Evolutionary conservation across 2,797 vertebrate genomes (phyloP).

Genomic region (Enteromius treurensis): DNA sequence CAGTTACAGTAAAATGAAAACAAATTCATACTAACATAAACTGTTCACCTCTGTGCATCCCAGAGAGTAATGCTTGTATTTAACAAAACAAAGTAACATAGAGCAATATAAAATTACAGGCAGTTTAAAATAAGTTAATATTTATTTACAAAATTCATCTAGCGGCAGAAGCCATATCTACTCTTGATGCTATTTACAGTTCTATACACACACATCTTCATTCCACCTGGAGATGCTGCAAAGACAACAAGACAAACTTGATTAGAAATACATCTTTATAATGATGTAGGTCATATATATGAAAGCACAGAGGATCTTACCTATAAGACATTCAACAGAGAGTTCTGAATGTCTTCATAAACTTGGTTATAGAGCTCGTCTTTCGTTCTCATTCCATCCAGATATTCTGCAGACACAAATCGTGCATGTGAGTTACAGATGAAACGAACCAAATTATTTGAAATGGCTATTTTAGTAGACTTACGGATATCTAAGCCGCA

Average conservation of each 20-base stretch:
- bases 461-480: slow-evolving; percentile 20
- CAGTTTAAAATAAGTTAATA: slow-evolving; percentile 69
- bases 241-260: slow-evolving; percentile 52
- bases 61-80: slow-evolving; percentile 65
- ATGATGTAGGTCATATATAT: background rate
- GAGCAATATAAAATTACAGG: slow-evolving; percentile 71
- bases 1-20: slow-evolving; percentile 46
- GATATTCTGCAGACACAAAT: slow-evolving; percentile 76
- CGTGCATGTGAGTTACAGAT: background rate
- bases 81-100: slow-evolving; percentile 64
- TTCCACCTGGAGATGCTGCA: slow-evolving; percentile 65
- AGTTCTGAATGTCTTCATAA: slow-evolving; percentile 85
- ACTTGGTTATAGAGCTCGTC: slow-evolving; percentile 83
- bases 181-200: slow-evolving; percentile 82
- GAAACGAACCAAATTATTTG: no score
- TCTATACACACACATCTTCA: slow-evolving; percentile 76
- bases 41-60: slow-evolving; percentile 62
- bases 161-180: slow-evolving; percentile 60
- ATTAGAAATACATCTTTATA: background rate
- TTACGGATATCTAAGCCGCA: slow-evolving; percentile 80
- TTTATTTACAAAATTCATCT: slow-evolving; percentile 72
- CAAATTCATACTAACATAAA: slow-evolving; percentile 52
- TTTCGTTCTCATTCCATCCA: slow-evolving; percentile 84
- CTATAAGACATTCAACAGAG: slow-evolving; percentile 84
- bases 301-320: slow-evolving; percentile 54